These are phyloP conservation scores for Aleiodes testaceus DNA, from an alignment of 2,888 invertebrate species.

Conservation along the genomic window DNA sequence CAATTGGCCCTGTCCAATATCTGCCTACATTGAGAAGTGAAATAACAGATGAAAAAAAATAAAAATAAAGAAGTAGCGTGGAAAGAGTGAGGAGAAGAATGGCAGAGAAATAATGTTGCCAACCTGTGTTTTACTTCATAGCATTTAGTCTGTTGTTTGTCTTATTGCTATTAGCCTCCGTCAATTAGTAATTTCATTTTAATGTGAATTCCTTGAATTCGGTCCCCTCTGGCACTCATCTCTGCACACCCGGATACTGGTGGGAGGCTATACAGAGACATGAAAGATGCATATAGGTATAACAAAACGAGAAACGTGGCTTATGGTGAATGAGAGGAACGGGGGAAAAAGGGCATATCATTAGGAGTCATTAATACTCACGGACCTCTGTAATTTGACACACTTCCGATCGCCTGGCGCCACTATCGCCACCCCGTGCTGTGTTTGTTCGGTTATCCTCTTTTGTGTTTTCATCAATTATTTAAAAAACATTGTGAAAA, in stretches of 20 bases:
- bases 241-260: slow-evolving; percentile 14
- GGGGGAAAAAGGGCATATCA: slow-evolving; percentile 65
- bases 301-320: slow-evolving; percentile 44
- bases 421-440: slow-evolving; percentile 56
- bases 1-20: slow-evolving; percentile 43
- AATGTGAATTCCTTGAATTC: slow-evolving; percentile 71
- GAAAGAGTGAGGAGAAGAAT: slow-evolving; percentile 31
- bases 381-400: slow-evolving; percentile 72
- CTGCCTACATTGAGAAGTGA: slow-evolving; percentile 45
- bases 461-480: background rate
- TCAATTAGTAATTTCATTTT: slow-evolving; percentile 72
- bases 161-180: slow-evolving; percentile 71
- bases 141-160: slow-evolving; percentile 71
- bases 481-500: slow-evolving; percentile 23
- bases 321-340: slow-evolving; percentile 29
- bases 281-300: slow-evolving; percentile 34
- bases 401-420: slow-evolving; percentile 71
- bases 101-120: slow-evolving; percentile 53
- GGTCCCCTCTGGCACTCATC: slow-evolving; percentile 50
- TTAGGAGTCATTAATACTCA: slow-evolving; percentile 71
- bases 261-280: background rate
- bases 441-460: slow-evolving; percentile 4
- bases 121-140: slow-evolving; percentile 72
- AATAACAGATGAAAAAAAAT: slow-evolving; percentile 43
- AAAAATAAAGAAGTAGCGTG: slow-evolving; percentile 31